These are phyloP conservation scores for Microchrysa polita DNA, from an alignment of 2,888 invertebrate species.

Conservation along the genomic window DNA sequence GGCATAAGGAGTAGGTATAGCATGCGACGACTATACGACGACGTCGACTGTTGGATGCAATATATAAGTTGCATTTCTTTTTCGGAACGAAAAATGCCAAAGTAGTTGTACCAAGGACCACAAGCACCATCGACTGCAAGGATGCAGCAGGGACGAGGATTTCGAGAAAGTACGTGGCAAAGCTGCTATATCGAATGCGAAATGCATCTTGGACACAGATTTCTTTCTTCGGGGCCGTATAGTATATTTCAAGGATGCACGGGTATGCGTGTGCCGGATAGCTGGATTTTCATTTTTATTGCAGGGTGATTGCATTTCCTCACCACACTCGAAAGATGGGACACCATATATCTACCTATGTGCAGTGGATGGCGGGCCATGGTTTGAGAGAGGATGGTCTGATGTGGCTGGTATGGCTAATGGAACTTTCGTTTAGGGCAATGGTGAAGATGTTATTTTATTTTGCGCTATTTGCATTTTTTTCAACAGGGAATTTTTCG, in stretches of 20 bases:
- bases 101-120: constrained; percentile 16
- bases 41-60: constrained; percentile 46
- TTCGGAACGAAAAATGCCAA: constrained; percentile 38
- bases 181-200: constrained; percentile 21
- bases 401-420: constrained; percentile 8
- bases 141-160: constrained; percentile 10
- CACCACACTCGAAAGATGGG: neutral
- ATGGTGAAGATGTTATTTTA: constrained; percentile 5
- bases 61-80: constrained; percentile 49
- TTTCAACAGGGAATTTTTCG: constrained; percentile 20
- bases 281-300: neutral
- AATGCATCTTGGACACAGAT: constrained; percentile 43
- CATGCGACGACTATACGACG: neutral
- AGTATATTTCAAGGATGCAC: constrained; percentile 31
- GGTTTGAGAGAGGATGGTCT: neutral
- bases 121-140: neutral
- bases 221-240: constrained; percentile 35
- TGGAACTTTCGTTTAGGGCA: neutral
- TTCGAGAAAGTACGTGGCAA: constrained; percentile 42
- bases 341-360: no score
- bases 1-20: neutral
- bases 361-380: neutral
- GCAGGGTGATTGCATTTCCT: constrained; percentile 19
- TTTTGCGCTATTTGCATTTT: constrained; percentile 32
- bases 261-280: constrained; percentile 38